Percentiles rank a stretch among this genome's conserved stretches.
These are phyloP conservation scores for Rotaria socialis DNA, from an alignment of 2,888 invertebrate species.

Conservation along the genomic window DNA sequence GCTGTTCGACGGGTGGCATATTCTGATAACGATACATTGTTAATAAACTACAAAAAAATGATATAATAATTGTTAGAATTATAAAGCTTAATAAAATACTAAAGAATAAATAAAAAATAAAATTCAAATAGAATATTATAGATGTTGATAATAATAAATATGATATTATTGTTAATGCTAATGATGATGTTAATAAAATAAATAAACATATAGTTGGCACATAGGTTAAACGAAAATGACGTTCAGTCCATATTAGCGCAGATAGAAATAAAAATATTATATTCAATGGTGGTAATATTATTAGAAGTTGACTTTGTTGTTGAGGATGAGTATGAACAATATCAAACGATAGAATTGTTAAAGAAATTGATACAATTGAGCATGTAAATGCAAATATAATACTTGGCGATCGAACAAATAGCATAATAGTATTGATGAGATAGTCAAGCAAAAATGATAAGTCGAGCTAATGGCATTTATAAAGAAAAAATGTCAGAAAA, in stretches of 20 bases:
- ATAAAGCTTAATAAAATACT: background rate
- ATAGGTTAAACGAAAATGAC: background rate
- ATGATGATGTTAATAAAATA: background rate
- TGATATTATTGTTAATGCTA: background rate
- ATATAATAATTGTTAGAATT: background rate
- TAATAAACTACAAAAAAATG: background rate
- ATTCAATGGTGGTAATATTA: background rate
- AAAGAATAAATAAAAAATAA: background rate
- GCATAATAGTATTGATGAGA: background rate
- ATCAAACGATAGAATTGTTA: background rate
- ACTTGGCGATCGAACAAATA: background rate
- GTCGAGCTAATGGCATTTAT: no score
- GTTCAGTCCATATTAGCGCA: background rate
- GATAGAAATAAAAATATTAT: background rate
- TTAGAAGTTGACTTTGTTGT: background rate
- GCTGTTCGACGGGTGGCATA: background rate
- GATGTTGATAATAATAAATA: background rate
- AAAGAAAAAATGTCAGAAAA: no score
- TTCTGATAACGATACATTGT: background rate
- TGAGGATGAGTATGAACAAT: background rate
- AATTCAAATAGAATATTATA: background rate
- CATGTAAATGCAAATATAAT: background rate
- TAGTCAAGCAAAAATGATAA: background rate
- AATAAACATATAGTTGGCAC: background rate
- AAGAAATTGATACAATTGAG: background rate